These are phyloP conservation scores for Calliphora vicina DNA, from an alignment of 1,140 invertebrate genomes.

Conservation along the genomic window DNA sequence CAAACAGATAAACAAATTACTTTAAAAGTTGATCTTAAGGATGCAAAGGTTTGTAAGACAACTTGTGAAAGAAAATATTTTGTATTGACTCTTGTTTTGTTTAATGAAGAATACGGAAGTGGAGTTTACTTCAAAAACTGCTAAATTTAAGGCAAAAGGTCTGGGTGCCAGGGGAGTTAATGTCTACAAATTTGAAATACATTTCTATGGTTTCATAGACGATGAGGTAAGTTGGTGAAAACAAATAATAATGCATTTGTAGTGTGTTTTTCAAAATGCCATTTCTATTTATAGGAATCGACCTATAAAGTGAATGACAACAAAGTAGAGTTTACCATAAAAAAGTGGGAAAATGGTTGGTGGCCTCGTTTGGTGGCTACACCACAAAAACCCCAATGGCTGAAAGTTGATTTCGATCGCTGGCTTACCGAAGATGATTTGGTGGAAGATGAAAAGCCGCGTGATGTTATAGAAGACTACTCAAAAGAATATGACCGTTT, in stretches of 20 bases:
- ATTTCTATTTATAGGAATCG: conserved; percentile 13
- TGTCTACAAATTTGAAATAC: conserved; percentile 76
- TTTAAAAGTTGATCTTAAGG: conserved; percentile 84
- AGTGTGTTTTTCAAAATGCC: too few species aligned
- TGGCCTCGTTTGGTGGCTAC: conserved; percentile 84
- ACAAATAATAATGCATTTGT: too few species aligned
- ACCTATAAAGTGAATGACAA: conserved; percentile 70
- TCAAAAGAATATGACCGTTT: conserved; percentile 78
- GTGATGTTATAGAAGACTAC: conserved; percentile 76
- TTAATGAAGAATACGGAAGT: conserved; percentile 39
- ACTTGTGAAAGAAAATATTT: too few species aligned
- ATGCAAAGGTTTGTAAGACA: conserved; percentile 64
- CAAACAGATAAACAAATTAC: conserved; percentile 81
- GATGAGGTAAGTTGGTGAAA: conserved; percentile 66
- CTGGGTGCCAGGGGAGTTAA: conserved; percentile 74
- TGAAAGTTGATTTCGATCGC: conserved; percentile 90
- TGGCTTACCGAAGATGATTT: conserved; percentile 78
- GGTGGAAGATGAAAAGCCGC: conserved; percentile 69
- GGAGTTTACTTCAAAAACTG: conserved; percentile 68
- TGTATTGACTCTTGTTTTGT: not conserved
- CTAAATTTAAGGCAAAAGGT: conserved; percentile 72
- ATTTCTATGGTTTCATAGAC: conserved; percentile 75
- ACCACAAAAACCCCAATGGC: conserved; percentile 85
- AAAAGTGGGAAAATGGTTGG: conserved; percentile 75
- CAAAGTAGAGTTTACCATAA: conserved; percentile 79